Evolutionary conservation across 2,113 vertebrate genomes (phyloP).

Genomic region (Lophochroa leadbeateri): DNA sequence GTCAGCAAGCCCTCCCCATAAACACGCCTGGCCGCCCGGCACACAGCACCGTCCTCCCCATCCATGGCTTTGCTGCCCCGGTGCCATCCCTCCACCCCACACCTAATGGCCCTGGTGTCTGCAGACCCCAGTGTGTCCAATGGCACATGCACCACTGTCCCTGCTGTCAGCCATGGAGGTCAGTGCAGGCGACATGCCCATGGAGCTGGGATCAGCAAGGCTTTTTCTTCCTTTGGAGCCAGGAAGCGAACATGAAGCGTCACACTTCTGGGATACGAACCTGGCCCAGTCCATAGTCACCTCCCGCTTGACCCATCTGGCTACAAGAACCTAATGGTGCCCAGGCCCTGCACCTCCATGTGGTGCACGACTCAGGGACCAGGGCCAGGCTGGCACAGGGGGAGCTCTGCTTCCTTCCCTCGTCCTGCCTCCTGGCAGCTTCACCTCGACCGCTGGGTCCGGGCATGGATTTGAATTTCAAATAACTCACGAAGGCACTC

Average conservation of each 20-base stretch:
- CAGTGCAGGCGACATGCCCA: neutral
- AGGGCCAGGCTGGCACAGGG: neutral
- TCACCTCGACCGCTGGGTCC: fast-evolving
- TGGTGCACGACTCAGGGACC: neutral
- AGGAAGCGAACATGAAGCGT: neutral
- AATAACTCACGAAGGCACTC: neutral
- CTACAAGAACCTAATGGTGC: neutral
- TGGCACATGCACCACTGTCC: fast-evolving
- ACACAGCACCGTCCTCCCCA: neutral
- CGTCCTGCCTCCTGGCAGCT: neutral
- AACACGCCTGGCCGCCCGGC: neutral
- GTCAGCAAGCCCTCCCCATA: slow-evolving; percentile 41
- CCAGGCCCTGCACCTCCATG: neutral
- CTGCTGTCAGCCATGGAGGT: neutral
- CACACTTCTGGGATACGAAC: neutral
- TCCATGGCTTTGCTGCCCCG: neutral
- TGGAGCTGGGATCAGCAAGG: neutral
- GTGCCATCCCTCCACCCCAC: neutral
- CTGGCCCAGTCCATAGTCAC: neutral
- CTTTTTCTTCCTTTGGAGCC: fast-evolving
- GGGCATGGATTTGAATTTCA: slow-evolving; percentile 51
- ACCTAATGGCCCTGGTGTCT: neutral
- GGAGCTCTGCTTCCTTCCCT: neutral
- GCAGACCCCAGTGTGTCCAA: neutral
- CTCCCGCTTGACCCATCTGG: neutral